Percentiles rank a stretch among this genome's conserved stretches.
Evolutionary conservation across 2,888 invertebrate genomes (phyloP).

Genomic region (Amiota communis): DNA sequence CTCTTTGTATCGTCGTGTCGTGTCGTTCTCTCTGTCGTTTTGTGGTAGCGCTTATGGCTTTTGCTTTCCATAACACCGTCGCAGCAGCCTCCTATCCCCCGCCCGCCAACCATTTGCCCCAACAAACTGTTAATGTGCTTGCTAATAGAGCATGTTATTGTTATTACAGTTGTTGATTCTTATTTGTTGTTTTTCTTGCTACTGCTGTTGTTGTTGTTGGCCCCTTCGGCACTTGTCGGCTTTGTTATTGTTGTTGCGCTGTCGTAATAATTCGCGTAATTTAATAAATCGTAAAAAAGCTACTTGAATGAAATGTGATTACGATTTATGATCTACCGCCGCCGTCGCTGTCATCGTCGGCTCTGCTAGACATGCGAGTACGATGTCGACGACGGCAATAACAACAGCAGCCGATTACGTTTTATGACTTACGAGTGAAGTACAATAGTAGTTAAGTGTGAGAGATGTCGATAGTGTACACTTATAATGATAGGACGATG

Average conservation of each 20-base stretch:
- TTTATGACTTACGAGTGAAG: too few species aligned
- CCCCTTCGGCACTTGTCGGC: neutral
- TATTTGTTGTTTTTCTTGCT: constrained; percentile 8
- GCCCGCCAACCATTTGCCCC: neutral
- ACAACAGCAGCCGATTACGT: too few species aligned
- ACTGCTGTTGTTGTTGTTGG: neutral
- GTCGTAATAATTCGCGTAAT: constrained; percentile 54
- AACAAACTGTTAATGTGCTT: constrained; percentile 16
- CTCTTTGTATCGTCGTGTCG: too few species aligned
- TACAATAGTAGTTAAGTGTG: too few species aligned
- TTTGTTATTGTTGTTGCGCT: constrained; percentile 44
- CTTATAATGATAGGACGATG: too few species aligned
- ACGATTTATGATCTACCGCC: constrained; percentile 52
- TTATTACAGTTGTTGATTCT: constrained; percentile 17
- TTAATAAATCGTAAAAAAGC: constrained; percentile 56
- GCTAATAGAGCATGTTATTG: constrained; percentile 26
- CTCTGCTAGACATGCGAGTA: neutral
- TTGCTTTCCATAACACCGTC: too few species aligned
- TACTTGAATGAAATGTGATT: constrained; percentile 57
- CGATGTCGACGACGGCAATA: too few species aligned
- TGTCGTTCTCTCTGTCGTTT: too few species aligned
- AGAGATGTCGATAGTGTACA: too few species aligned
- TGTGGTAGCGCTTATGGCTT: too few species aligned
- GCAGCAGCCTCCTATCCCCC: too few species aligned
- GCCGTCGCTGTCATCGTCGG: constrained; percentile 1